Evolutionary conservation across 1,140 invertebrate genomes (phyloP), one percentile per base, ranked within the genome.

Genomic region (Hyposmocoma kahamanoa): DNA sequence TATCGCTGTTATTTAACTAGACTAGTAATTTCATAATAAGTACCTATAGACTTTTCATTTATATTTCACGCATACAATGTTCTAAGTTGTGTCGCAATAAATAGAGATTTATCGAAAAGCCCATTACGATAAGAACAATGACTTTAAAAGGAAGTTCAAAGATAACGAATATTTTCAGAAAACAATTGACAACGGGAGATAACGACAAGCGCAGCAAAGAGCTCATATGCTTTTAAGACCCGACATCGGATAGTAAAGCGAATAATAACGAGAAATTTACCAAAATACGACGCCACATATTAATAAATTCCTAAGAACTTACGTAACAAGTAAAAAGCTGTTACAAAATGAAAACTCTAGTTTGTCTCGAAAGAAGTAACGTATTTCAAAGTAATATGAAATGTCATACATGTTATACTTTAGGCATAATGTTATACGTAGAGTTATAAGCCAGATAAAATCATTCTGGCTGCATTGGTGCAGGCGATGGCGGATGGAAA

Each of bases 401-500:
- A 11, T 26, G 24, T 26, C 24, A 26, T 6, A 26, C 5, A 11
- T 26, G 5, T 26, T 6, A 26, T 26, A 26, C 24, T 26, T 26
- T 11, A 26, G 24, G 11, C 5, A 26, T n/a, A n/a, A 26, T 11
- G 24, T 26, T 26, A 26, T 26, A 26, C 11, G 11, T 26, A 26
- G 24, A 26, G 42, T 53, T 56, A 56, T 59, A 59, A 57, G 55
- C 52, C 28, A 32, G 50, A 60, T 56, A 50, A 49, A 48, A 59
- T 53, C 58, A 56, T 65, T 69, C 66, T 61, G 60, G 61, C 50
- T 59, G 54, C 59, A 59, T 53, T 47, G 55, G 61, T 62, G 67
- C 61, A 61, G 57, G 50, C 62, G 49, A 44, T 53, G 53, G 66
- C 77, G 80, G 78, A 84, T 84, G 78, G 80, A 84, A 84, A 84